Conservation (phyloP, 2,113 vertebrate species). For the Fulica atra region DNA sequence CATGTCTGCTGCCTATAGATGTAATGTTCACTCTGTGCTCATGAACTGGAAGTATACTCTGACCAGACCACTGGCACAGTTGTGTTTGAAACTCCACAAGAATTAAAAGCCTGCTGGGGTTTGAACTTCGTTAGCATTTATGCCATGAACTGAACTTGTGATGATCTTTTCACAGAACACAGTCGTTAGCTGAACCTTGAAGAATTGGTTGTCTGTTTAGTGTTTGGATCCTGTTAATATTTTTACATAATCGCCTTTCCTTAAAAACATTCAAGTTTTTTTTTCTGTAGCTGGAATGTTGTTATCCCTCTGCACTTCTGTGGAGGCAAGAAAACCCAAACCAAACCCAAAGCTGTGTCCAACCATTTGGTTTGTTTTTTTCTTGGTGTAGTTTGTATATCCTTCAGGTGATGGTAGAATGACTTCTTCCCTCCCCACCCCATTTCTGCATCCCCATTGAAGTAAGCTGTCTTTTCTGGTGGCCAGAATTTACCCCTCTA, state of each 20-base stretch:
- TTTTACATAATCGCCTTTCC: background rate
- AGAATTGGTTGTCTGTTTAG: background rate
- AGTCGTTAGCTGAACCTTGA: background rate
- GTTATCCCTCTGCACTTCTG: background rate
- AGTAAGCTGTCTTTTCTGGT: background rate
- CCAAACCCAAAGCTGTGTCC: background rate
- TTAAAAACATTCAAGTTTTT: background rate
- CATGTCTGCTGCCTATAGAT: background rate
- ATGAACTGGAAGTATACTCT: background rate
- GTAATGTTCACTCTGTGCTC: background rate
- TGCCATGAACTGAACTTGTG: background rate
- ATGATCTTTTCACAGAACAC: background rate
- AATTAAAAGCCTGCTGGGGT: background rate
- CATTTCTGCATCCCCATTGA: background rate
- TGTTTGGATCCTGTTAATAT: background rate
- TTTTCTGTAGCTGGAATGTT: background rate
- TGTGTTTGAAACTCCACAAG: background rate
- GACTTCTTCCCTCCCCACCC: background rate
- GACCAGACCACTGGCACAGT: background rate
- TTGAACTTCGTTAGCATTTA: background rate
- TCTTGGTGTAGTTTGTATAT: background rate
- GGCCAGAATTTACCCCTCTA: background rate
- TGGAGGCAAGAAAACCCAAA: background rate
- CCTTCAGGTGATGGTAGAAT: background rate
- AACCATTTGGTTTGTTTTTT: background rate